Conservation (phyloP, 2,113 vertebrate species). For the Bubo bubo region DNA sequence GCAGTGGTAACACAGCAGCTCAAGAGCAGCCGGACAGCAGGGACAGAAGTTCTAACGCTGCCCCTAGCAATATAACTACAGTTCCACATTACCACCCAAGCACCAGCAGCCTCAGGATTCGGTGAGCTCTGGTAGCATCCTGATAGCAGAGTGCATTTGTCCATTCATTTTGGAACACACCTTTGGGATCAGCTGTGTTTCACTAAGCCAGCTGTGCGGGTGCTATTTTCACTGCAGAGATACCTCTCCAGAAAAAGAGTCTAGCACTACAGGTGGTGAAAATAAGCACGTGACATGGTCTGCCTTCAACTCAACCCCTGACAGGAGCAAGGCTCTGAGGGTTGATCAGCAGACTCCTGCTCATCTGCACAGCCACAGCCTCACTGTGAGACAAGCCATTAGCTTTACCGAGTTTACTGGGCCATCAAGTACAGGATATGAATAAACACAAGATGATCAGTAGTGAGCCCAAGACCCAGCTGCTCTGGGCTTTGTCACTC, state of each 20-base stretch:
- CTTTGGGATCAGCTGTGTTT: not conserved
- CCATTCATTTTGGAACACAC: not conserved
- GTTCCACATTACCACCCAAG: not conserved
- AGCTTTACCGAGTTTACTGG: fast-evolving
- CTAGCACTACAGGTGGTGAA: not conserved
- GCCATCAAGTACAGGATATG: not conserved
- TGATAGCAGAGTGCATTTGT: fast-evolving
- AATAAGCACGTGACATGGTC: not conserved
- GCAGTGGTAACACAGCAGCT: not conserved
- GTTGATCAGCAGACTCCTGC: not conserved
- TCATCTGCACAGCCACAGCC: not conserved
- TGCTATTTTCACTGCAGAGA: not conserved
- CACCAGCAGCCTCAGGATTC: not conserved
- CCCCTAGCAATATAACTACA: not conserved
- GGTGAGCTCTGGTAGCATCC: not conserved
- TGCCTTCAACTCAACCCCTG: not conserved
- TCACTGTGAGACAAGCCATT: not conserved
- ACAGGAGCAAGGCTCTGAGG: not conserved
- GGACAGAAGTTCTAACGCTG: not conserved
- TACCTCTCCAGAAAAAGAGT: not conserved
- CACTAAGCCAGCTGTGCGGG: not conserved
- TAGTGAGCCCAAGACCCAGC: not conserved
- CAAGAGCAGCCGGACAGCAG: not conserved
- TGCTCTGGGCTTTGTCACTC: not conserved
- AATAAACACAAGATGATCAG: not conserved